phyloP scores from a whole-genome alignment of 1,140 invertebrate species.

The Harpegnathos saltator region DNA sequence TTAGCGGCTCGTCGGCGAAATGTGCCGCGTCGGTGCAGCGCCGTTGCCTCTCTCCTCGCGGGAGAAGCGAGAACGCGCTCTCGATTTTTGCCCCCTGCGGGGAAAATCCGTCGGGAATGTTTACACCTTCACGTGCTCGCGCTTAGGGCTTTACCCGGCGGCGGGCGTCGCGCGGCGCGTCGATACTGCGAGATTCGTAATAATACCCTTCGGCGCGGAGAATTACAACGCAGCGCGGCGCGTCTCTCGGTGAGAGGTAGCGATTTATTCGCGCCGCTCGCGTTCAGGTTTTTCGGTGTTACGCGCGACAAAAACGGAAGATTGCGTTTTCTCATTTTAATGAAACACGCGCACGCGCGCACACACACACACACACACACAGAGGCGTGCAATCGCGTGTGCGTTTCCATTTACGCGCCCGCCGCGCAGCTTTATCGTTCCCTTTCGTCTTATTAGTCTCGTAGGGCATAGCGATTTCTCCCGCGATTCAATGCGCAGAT shows the following conservation, averaged over 20 bases:
- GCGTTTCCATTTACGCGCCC: constrained; percentile 40
- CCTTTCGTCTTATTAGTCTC: too few species aligned
- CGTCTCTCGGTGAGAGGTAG: background rate
- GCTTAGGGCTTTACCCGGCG: background rate
- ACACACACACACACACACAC: too few species aligned
- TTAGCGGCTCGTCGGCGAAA: too few species aligned
- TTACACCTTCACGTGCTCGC: background rate
- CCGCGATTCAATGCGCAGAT: too few species aligned
- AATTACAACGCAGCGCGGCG: background rate
- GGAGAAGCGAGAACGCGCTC: background rate
- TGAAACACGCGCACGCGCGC: constrained; percentile 21
- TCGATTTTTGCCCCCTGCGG: background rate
- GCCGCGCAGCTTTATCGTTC: constrained; percentile 20
- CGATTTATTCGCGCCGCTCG: constrained; percentile 15
- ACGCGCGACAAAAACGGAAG: constrained; percentile 31
- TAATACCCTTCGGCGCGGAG: background rate
- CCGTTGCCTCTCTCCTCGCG: too few species aligned
- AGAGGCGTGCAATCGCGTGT: constrained; percentile 23
- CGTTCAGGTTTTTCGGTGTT: constrained; percentile 28
- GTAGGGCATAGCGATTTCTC: too few species aligned
- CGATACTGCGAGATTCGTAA: background rate
- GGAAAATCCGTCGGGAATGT: background rate
- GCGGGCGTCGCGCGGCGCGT: background rate
- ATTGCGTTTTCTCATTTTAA: constrained; percentile 52
- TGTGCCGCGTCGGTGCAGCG: too few species aligned